phyloP scores from a whole-genome alignment of 1,140 invertebrate genomes.

The Bombyx mandarina region DNA sequence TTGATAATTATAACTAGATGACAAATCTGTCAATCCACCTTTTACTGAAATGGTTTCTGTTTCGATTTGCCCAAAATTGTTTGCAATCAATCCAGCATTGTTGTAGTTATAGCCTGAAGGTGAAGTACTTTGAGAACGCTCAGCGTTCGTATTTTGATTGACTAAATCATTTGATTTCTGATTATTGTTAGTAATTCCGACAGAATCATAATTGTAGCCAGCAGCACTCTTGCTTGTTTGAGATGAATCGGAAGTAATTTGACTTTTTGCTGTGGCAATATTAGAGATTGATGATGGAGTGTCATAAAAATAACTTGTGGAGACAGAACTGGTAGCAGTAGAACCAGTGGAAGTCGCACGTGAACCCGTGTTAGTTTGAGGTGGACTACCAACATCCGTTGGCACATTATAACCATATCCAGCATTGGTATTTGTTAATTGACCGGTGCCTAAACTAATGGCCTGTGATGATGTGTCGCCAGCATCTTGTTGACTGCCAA shows the following conservation, averaged over 20 bases:
- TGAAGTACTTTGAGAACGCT: background rate
- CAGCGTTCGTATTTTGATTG: too few relatives aligned
- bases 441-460: constrained; percentile 1
- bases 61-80: too few relatives aligned
- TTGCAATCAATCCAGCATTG: background rate
- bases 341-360: constrained; percentile 1
- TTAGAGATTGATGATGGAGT: background rate
- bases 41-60: too few relatives aligned
- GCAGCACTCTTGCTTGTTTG: background rate
- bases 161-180: too few relatives aligned
- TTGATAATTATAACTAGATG: too few relatives aligned
- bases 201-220: background rate
- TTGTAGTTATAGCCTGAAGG: constrained; percentile 22
- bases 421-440: constrained; percentile 1
- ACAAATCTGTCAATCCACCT: too few relatives aligned
- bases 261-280: background rate
- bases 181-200: background rate
- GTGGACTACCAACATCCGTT: background rate
- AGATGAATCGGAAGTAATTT: background rate
- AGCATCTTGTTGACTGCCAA: constrained; percentile 3
- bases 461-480: constrained; percentile 1
- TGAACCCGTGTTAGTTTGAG: constrained; percentile 2
- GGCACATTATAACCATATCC: constrained; percentile 2
- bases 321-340: constrained; percentile 8
- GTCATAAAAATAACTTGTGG: constrained; percentile 8